Conservation (phyloP, 2,797 vertebrate species). For the Hydrolagus colliei region DNA sequence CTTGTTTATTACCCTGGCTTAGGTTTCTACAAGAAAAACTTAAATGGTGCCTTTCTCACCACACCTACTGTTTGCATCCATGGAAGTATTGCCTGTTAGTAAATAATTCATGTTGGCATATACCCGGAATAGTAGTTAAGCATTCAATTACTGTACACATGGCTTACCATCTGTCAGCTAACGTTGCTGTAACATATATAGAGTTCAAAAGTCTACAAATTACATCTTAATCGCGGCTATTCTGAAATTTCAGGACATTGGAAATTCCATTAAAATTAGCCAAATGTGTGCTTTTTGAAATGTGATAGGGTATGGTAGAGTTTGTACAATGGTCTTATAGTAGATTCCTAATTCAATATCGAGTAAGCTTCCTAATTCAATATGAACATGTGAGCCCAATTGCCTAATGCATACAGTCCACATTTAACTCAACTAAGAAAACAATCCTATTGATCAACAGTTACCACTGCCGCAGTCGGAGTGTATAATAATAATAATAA, state of each 20-base stretch:
- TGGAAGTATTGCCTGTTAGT: neutral
- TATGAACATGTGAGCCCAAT: neutral
- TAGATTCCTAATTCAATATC: too few relatives aligned
- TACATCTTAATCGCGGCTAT: too few relatives aligned
- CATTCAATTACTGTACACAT: neutral
- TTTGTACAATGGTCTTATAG: too few relatives aligned
- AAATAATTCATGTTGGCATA: neutral
- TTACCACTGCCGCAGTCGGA: neutral
- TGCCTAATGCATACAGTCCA: neutral
- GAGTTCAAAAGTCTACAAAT: too few relatives aligned
- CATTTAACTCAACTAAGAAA: neutral
- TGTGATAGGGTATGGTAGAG: too few relatives aligned
- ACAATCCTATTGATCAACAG: neutral
- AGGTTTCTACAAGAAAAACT: too few relatives aligned
- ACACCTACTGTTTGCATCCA: neutral
- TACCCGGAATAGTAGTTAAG: too few relatives aligned
- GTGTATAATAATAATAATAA: too few relatives aligned
- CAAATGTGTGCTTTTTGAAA: too few relatives aligned
- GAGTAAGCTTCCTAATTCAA: neutral
- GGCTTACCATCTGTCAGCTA: neutral
- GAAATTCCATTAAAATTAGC: too few relatives aligned
- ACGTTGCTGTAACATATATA: too few relatives aligned
- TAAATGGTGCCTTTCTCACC: neutral
- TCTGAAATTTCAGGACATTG: too few relatives aligned
- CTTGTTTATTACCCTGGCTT: neutral